These are phyloP conservation scores for Tamandua tetradactyla DNA, from an alignment of 2,797 vertebrate genomes.

Conservation along the genomic window DNA sequence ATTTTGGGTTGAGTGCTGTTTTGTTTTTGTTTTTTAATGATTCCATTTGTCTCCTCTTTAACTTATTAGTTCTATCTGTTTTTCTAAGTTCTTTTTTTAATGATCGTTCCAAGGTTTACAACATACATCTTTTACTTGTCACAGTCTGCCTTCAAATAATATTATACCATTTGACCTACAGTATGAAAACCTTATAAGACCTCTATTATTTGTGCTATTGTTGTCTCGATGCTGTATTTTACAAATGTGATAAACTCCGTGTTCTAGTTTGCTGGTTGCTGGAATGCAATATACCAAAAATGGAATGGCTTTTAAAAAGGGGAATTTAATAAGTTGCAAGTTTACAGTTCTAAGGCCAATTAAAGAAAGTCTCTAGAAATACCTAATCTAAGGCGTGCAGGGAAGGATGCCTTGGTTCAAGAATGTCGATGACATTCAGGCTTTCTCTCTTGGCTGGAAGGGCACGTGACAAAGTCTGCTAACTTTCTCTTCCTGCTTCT, in stretches of 20 bases:
- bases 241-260: not conserved
- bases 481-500: too few species aligned
- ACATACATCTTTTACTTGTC: not conserved
- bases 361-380: too few species aligned
- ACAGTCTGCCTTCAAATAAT: not conserved
- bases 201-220: not conserved
- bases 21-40: not conserved
- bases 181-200: not conserved
- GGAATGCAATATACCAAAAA: too few species aligned
- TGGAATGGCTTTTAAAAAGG: too few species aligned
- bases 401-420: too few species aligned
- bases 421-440: too few species aligned
- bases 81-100: not conserved
- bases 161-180: not conserved
- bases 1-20: not conserved
- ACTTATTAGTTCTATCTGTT: not conserved
- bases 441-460: too few species aligned
- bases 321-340: too few species aligned
- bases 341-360: too few species aligned
- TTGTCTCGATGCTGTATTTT: not conserved
- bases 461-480: too few species aligned
- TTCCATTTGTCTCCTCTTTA: not conserved
- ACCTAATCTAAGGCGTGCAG: too few species aligned
- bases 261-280: too few species aligned
- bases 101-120: not conserved